Base-by-base conservation (phyloP, 2,888 invertebrate species). In the Drosophila paramelanica region DNA sequence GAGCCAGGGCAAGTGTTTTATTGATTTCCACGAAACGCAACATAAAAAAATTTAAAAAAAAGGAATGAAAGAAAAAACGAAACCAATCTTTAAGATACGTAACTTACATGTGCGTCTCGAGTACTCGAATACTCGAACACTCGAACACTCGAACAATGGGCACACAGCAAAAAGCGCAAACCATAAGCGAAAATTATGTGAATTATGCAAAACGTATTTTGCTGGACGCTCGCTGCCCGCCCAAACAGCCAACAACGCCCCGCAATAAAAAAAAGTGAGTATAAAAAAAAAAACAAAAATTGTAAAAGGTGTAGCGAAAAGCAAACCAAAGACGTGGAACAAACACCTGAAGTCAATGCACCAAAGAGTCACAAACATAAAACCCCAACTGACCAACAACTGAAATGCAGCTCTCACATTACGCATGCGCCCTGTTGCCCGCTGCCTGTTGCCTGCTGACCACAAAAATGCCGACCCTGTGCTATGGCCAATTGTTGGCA, bases 161-260 rank as follows among this genome's bases (percentile, higher is more conserved):
- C 56, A 33, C 46, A 64, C 38, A 17, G 60, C 17, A 25, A 52
- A 84, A 85, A 85, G 42, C 67, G 82, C 82, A 58, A 67, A 46
- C 77, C 86, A 59, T 82, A 85, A 85, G 88, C 86, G 50, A 69
- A 88, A 81, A 88, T 82, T 73, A 68, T 82, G 82, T 79, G 83
- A 71, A 77, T 71, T 88, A 79, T 82, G 84, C 89, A 89, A 88
- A 84, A 84, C 66, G 78, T 81, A 78, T 62, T 80, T 62, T 80
- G 27, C 6, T 27, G 7, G 27, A 6, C 27, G 27, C 27, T 27
- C 31, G 78, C 65, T 43, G 55, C 46, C 20, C n/a, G 31, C 49
- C 17, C 42, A 42, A 14, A 27, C 31, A 23, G 43, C n/a, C 25
- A 42, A 53, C 20, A 51, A 65, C 38, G 31, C 31, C 31, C 31